These are phyloP conservation scores for Bembecia ichneumoniformis DNA, from an alignment of 2,888 invertebrate species.

Conservation along the genomic window DNA sequence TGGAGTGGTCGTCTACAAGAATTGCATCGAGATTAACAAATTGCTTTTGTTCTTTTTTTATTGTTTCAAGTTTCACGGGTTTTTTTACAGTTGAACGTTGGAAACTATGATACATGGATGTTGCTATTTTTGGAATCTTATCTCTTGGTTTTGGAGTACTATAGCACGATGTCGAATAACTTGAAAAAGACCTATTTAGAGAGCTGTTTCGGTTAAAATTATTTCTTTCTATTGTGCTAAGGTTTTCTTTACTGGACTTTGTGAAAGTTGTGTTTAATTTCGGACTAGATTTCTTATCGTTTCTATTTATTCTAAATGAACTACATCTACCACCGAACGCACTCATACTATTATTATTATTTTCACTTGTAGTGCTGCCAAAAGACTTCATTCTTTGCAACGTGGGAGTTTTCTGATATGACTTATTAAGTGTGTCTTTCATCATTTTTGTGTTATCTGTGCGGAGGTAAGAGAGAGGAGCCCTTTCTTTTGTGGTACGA, in stretches of 20 bases:
- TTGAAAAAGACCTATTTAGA: constrained; percentile 59
- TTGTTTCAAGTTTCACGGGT: constrained; percentile 60
- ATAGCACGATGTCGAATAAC: constrained; percentile 54
- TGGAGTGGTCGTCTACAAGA: constrained; percentile 52
- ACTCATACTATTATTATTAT: constrained; percentile 24
- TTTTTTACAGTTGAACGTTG: constrained; percentile 57
- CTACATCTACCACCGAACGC: constrained; percentile 57
- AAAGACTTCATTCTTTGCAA: constrained; percentile 68
- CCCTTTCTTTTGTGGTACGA: constrained; percentile 50
- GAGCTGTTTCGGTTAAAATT: constrained; percentile 52
- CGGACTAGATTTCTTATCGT: constrained; percentile 56
- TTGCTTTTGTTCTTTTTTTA: constrained; percentile 49
- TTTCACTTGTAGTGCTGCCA: constrained; percentile 53
- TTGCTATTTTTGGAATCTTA: constrained; percentile 63
- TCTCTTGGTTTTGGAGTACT: constrained; percentile 63
- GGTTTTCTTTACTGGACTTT: constrained; percentile 65
- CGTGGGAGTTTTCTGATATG: constrained; percentile 66
- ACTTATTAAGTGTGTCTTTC: constrained; percentile 66
- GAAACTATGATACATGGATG: constrained; percentile 64
- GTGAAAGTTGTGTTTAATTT: constrained; percentile 63
- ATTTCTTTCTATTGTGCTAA: constrained; percentile 46
- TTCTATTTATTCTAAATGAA: constrained; percentile 59
- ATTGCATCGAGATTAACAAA: constrained; percentile 65
- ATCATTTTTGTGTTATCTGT: constrained; percentile 58
- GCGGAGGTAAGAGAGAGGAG: constrained; percentile 33